These are phyloP conservation scores for Paraescarpia echinospica DNA, from an alignment of 1,140 invertebrate genomes.

Conservation along the genomic window DNA sequence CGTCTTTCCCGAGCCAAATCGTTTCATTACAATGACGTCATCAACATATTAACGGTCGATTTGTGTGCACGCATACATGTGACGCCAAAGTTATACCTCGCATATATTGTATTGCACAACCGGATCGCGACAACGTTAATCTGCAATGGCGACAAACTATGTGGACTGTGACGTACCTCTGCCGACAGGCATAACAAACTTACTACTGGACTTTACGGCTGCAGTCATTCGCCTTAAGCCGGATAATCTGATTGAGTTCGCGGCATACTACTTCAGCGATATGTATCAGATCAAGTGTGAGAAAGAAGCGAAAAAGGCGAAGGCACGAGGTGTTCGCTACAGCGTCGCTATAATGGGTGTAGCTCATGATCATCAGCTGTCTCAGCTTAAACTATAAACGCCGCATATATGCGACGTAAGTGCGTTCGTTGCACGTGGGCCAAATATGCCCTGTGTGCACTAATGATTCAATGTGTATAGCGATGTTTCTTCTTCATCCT, in stretches of 20 bases:
- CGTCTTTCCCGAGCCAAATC: not conserved
- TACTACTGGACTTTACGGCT: conserved; percentile 93
- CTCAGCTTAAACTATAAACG: not conserved
- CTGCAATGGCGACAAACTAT: not conserved
- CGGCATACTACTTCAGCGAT: conserved; percentile 82
- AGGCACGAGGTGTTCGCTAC: not conserved
- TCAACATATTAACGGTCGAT: not conserved
- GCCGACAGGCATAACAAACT: conserved; percentile 86
- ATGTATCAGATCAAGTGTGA: not conserved
- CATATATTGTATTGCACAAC: not conserved
- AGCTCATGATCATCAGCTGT: not conserved
- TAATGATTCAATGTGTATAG: not conserved
- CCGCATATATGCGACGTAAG: no score
- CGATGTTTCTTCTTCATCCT: not conserved
- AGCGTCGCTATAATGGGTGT: not conserved
- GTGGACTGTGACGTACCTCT: not conserved
- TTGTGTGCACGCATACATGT: not conserved
- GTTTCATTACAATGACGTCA: not conserved
- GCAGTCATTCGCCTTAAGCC: conserved; percentile 90
- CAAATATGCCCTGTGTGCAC: not conserved
- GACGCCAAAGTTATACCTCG: no score
- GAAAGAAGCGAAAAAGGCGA: not conserved
- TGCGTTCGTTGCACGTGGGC: no score
- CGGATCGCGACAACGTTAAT: not conserved
- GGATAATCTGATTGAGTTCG: conserved; percentile 84